A percentile compares a stretch with the other conserved stretches of the same genome.
Conservation (phyloP, 2,113 vertebrate species). For the Cavia porcellus region DNA sequence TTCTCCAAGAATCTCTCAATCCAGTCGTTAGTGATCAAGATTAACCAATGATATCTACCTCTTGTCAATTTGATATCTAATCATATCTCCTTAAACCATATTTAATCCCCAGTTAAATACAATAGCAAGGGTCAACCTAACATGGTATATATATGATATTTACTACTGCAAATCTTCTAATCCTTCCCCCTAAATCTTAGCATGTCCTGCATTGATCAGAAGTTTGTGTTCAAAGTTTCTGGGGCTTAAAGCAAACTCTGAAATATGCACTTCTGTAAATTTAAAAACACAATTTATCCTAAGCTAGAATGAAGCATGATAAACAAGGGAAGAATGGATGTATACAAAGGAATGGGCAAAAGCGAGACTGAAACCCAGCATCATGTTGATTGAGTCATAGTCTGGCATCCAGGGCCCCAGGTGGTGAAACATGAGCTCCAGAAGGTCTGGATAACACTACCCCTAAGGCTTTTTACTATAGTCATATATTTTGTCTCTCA, state of each 20-base stretch:
- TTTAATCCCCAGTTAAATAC: not conserved
- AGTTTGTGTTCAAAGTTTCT: not conserved
- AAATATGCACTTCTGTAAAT: not conserved
- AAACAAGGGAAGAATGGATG: not conserved
- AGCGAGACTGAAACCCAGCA: not conserved
- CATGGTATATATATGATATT: not conserved
- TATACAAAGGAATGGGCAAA: not conserved
- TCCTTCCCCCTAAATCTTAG: not conserved
- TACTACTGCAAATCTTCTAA: not conserved
- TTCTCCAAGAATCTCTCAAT: not conserved
- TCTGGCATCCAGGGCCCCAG: not conserved
- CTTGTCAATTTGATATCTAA: not conserved
- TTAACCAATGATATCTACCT: not conserved
- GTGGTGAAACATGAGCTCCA: not conserved
- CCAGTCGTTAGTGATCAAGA: not conserved
- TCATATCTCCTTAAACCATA: not conserved
- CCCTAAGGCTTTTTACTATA: not conserved
- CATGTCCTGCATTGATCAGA: not conserved
- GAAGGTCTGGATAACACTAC: not conserved
- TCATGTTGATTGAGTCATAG: not conserved
- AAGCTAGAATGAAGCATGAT: not conserved
- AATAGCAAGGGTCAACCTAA: not conserved
- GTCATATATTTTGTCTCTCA: not conserved
- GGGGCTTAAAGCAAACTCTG: not conserved
- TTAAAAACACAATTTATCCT: not conserved